phyloP scores from a whole-genome alignment of 35 echinoderm and acorn worm species.

The Apostichopus japonicus region DNA sequence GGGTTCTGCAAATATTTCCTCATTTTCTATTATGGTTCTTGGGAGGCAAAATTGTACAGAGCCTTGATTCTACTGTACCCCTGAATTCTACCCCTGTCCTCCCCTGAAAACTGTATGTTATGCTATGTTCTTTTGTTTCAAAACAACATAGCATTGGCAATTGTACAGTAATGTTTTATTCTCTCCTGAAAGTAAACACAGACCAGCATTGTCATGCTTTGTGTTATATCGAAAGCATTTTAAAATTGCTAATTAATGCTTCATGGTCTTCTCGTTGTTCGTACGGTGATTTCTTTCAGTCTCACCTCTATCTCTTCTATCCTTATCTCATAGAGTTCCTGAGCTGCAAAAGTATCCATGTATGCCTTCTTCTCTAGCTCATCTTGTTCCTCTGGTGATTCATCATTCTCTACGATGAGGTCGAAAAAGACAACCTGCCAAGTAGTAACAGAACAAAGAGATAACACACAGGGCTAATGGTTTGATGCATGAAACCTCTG shows the following conservation, averaged over 20 bases:
- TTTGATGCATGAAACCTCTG: no score
- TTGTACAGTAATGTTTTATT: no score
- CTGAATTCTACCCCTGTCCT: no score
- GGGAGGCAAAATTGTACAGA: not conserved
- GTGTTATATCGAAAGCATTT: no score
- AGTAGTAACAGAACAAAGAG: not conserved
- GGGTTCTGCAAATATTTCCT: not conserved
- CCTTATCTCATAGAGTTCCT: constrained; percentile 37
- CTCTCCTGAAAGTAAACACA: no score
- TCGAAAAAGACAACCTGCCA: constrained; percentile 91
- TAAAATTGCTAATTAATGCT: no score
- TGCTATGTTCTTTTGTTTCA: no score
- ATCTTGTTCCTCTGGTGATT: constrained; percentile 50
- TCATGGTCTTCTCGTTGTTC: no score
- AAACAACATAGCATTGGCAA: no score
- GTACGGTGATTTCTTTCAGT: not conserved
- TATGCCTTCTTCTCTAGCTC: constrained; percentile 24
- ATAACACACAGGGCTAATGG: no score
- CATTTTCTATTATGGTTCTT: not conserved
- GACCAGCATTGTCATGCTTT: no score
- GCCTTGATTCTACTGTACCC: not conserved
- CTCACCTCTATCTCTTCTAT: constrained; percentile 51
- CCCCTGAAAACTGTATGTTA: no score
- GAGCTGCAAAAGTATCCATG: constrained; percentile 41
- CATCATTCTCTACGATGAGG: constrained; percentile 78